These are phyloP conservation scores for Melierax canorus DNA, from an alignment of 2,113 vertebrate species.

Conservation along the genomic window DNA sequence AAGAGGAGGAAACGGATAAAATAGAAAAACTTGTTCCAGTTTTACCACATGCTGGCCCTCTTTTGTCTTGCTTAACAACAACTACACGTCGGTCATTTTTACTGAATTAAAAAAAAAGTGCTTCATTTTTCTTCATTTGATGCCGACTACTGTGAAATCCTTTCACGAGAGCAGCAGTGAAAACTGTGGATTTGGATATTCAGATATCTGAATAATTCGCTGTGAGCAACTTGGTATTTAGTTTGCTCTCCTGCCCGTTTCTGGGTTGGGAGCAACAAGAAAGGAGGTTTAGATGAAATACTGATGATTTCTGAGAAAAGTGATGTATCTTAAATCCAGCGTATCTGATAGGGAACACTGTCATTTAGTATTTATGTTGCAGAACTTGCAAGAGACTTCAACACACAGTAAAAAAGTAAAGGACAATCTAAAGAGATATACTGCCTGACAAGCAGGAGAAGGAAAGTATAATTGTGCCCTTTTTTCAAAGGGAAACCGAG, in stretches of 20 bases:
- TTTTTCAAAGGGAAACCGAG: background rate
- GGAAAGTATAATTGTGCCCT: background rate
- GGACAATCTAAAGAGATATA: background rate
- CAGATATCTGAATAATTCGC: background rate
- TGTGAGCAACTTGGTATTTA: background rate
- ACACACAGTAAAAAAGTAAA: background rate
- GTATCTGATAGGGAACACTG: background rate
- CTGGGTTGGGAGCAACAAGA: background rate
- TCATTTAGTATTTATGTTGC: background rate
- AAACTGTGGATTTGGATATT: background rate
- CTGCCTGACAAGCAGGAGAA: background rate
- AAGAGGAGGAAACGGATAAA: background rate
- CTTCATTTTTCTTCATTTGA: background rate
- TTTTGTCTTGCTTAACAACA: background rate
- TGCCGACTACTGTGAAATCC: background rate
- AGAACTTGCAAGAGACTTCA: background rate
- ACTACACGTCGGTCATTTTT: background rate
- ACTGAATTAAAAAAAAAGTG: background rate
- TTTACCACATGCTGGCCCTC: background rate
- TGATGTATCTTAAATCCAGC: background rate
- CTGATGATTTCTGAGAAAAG: background rate
- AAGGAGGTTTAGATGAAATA: background rate
- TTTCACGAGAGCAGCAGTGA: background rate
- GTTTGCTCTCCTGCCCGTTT: background rate
- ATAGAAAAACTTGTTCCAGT: background rate